Percentiles rank a stretch among this genome's conserved stretches.
Conservation (phyloP, 1,140 invertebrate genomes). For the Caerostris darwini region DNA sequence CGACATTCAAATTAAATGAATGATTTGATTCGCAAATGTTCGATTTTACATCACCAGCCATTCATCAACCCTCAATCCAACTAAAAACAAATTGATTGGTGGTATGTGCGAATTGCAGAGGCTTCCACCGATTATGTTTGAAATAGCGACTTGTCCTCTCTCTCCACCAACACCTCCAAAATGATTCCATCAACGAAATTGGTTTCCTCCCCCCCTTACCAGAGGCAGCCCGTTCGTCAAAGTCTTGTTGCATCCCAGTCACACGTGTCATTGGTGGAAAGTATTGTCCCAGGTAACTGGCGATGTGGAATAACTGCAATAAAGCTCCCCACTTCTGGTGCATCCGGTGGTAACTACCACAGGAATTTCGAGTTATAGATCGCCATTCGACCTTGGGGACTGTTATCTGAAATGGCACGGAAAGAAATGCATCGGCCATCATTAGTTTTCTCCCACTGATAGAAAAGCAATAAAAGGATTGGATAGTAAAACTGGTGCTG, state of each 20-base stretch:
- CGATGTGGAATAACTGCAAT: slow-evolving; percentile 45
- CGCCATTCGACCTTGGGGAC: slow-evolving; percentile 42
- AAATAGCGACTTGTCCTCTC: neutral
- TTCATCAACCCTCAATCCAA: neutral
- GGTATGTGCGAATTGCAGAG: neutral
- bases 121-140: neutral
- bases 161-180: neutral
- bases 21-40: too few relatives aligned
- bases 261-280: slow-evolving; percentile 4
- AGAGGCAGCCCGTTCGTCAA: neutral
- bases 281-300: slow-evolving; percentile 40
- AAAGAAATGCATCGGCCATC: slow-evolving; percentile 61
- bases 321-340: slow-evolving; percentile 16
- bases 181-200: slow-evolving; percentile 53
- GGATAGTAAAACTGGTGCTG: slow-evolving; percentile 20
- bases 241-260: slow-evolving; percentile 28
- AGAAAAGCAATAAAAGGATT: slow-evolving; percentile 46
- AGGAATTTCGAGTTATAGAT: slow-evolving; percentile 57
- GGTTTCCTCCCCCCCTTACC: neutral
- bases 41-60: too few relatives aligned
- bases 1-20: too few relatives aligned
- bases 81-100: neutral
- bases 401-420: slow-evolving; percentile 66
- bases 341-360: slow-evolving; percentile 11
- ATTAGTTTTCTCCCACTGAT: slow-evolving; percentile 43